Base-by-base conservation (phyloP, 2,797 vertebrate species). In the Oreochromis mossambicus region DNA sequence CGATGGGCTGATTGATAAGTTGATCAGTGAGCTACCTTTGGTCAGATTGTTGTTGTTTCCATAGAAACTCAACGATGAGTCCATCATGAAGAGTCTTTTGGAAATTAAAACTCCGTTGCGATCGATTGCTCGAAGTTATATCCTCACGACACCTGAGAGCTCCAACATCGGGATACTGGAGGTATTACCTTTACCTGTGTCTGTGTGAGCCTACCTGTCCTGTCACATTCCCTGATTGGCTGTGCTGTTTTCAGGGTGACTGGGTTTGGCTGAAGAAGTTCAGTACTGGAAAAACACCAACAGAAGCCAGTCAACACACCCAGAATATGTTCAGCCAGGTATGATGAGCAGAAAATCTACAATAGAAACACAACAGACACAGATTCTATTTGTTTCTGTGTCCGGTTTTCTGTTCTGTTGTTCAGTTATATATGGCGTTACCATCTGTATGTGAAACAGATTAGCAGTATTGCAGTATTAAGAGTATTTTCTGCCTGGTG, bases 191-290 rank as follows among this genome's bases (percentile, higher is more conserved):
- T 7, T 7, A 4, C 34, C 9, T 63, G 0, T 0, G 14, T 43
- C 8, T 78, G 63, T 34, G 32, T 3, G 17, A 5, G 21, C 41
- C 26, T 34, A 1, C 6, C 51, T 50, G 38, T 8, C 3, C 58
- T 0, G 3, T 78, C 21, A 41, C 52, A 5, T 19, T 77, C 41
- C 82, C 13, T 89, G 50, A 84, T 78, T 87, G 66, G 21, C 38
- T 78, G 9, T 78, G 2, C 54, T 82, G 19, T 80, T 86, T 15
- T 41, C 87, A 97, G 96, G 96, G 96, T 1, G 96, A 96, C 88
- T 92, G 88, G 90, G 96, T 95, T 34, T 97, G 96, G 96, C 88
- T 97, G 81, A 97, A 96, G 87, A 96, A 95, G 89, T 93, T 96
- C 54, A 90, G 92, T 5, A 86, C 73, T 48, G 93, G 86, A 76